A percentile compares a stretch with the other conserved stretches of the same genome.
phyloP scores from a whole-genome alignment of 2,113 vertebrate genomes.

The Lota lota region DNA sequence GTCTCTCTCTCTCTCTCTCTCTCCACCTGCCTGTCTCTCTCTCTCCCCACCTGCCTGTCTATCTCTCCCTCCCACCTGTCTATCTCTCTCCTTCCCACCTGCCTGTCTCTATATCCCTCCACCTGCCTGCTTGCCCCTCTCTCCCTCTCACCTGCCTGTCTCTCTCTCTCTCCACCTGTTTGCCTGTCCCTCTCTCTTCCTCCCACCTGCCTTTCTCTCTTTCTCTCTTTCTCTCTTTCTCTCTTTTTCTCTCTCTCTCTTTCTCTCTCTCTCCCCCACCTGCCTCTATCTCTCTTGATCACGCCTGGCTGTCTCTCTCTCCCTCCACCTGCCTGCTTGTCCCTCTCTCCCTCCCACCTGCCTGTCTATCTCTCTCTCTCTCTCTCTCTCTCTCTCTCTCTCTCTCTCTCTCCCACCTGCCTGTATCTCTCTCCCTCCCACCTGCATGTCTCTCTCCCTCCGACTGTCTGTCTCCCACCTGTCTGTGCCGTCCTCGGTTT shows the following conservation, averaged over 20 bases:
- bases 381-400: too few relatives aligned
- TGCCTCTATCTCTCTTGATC: not conserved
- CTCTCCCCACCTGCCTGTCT: too few relatives aligned
- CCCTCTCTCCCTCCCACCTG: too few relatives aligned
- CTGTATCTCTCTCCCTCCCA: conserved; percentile 5
- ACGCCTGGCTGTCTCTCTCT: not conserved
- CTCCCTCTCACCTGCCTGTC: not conserved
- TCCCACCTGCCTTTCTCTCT: not conserved
- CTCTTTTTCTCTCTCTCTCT: not conserved
- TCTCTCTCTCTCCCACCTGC: conserved; percentile 3
- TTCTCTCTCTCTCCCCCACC: not conserved
- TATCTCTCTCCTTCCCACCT: too few relatives aligned
- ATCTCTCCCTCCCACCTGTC: too few relatives aligned
- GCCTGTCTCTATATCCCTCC: too few relatives aligned
- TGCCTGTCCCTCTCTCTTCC: not conserved
- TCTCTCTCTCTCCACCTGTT: conserved; percentile 13
- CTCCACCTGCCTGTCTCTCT: too few relatives aligned
- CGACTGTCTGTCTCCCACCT: conserved; percentile 11
- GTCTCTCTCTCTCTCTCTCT: too few relatives aligned
- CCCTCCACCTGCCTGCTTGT: too few relatives aligned
- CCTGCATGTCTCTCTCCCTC: not conserved
- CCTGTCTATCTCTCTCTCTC: too few relatives aligned
- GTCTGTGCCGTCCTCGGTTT: conserved; percentile 5
- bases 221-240: not conserved
- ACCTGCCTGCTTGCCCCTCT: not conserved